phyloP scores from a whole-genome alignment of 2,888 invertebrate species.

The Hemistola chrysoprasaria region DNA sequence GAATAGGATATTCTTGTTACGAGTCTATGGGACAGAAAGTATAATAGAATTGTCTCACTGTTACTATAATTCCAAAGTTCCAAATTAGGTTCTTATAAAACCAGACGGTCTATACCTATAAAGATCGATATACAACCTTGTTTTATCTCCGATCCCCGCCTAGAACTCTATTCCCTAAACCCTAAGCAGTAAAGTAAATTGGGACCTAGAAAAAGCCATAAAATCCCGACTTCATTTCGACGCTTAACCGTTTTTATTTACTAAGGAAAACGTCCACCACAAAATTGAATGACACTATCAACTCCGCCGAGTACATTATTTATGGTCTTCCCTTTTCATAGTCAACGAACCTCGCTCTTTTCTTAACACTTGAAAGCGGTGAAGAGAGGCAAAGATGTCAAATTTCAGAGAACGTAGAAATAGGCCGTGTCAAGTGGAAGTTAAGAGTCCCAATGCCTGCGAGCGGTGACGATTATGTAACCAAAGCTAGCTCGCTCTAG shows the following conservation, averaged over 20 bases:
- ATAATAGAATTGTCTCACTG: too few relatives aligned
- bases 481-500: slow-evolving; percentile 56
- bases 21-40: too few relatives aligned
- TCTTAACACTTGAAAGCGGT: slow-evolving; percentile 38
- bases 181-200: not conserved
- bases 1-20: too few relatives aligned
- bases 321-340: slow-evolving; percentile 28
- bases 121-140: too few relatives aligned
- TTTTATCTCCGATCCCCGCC: too few relatives aligned
- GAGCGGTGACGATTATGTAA: slow-evolving; percentile 69
- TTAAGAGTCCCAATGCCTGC: slow-evolving; percentile 70
- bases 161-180: too few relatives aligned
- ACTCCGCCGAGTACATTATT: slow-evolving; percentile 20
- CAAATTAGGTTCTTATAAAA: too few relatives aligned
- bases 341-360: slow-evolving; percentile 34
- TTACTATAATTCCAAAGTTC: too few relatives aligned
- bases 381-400: slow-evolving; percentile 59
- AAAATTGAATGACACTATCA: slow-evolving; percentile 28
- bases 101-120: too few relatives aligned
- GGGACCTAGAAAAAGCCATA: slow-evolving; percentile 2
- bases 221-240: slow-evolving; percentile 15
- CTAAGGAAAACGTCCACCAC: slow-evolving; percentile 17
- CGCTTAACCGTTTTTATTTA: slow-evolving; percentile 23
- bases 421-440: slow-evolving; percentile 74
- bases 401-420: slow-evolving; percentile 67